Evolutionary conservation across 2,797 vertebrate species (phyloP).

Genomic region (Cottoperca gobio): DNA sequence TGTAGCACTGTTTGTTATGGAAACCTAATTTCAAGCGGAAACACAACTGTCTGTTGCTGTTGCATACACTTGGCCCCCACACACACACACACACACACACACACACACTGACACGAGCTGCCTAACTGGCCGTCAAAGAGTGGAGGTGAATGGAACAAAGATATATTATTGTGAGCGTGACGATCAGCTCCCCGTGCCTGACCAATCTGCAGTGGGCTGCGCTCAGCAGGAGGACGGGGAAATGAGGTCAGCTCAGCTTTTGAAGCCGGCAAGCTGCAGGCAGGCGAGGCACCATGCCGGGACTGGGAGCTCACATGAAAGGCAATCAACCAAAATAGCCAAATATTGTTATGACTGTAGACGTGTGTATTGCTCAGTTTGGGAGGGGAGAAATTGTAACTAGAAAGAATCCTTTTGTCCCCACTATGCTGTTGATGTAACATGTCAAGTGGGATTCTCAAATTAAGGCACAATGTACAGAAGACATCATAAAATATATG

Average conservation of each 20-base stretch:
- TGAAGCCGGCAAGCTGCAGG: slow-evolving; percentile 75
- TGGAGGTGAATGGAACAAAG: slow-evolving; percentile 69
- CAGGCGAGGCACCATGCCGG: slow-evolving; percentile 69
- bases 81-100: not conserved
- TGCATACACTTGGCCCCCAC: not conserved
- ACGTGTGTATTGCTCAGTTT: slow-evolving; percentile 45
- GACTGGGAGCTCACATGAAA: slow-evolving; percentile 72
- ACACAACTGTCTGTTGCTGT: not conserved
- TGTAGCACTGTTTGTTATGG: not conserved
- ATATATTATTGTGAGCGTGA: slow-evolving; percentile 62
- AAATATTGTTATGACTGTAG: slow-evolving; percentile 62
- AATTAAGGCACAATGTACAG: slow-evolving; percentile 1
- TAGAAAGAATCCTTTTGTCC: slow-evolving; percentile 31
- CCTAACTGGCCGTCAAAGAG: slow-evolving; percentile 52
- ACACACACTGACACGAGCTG: slow-evolving; percentile 1
- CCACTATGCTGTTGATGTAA: slow-evolving; percentile 27
- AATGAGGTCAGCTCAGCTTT: slow-evolving; percentile 81
- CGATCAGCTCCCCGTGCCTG: slow-evolving; percentile 62
- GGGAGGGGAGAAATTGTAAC: slow-evolving; percentile 43
- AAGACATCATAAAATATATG: not conserved
- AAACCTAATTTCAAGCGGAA: slow-evolving; percentile 1
- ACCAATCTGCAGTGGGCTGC: slow-evolving; percentile 68
- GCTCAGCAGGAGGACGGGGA: slow-evolving; percentile 73
- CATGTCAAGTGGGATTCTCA: slow-evolving; percentile 16
- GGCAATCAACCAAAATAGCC: slow-evolving; percentile 73